Conservation (phyloP, 2,888 invertebrate species). For the Exocentrus adspersus region DNA sequence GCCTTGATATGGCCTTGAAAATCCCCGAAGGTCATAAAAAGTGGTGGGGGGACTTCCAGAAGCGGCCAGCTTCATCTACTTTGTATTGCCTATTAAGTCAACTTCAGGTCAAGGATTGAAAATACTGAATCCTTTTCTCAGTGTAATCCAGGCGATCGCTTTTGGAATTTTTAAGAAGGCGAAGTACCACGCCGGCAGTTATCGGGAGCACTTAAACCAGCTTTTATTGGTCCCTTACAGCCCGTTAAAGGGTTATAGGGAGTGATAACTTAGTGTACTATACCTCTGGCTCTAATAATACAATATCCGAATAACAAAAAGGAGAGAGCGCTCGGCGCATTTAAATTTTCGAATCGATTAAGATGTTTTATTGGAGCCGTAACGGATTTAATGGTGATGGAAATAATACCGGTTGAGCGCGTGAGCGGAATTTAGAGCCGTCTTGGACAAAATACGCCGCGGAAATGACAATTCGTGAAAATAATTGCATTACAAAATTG, state of each 20-base stretch:
- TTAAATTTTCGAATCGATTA: slow-evolving; percentile 44
- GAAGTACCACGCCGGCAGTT: slow-evolving; percentile 54
- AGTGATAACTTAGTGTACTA: slow-evolving; percentile 62
- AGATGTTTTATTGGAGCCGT: slow-evolving; percentile 44
- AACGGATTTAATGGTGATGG: slow-evolving; percentile 44
- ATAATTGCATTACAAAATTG: no score
- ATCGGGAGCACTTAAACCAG: slow-evolving; percentile 63
- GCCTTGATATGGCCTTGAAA: no score
- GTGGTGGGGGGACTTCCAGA: no score
- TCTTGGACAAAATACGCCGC: background rate
- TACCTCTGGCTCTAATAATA: slow-evolving; percentile 53
- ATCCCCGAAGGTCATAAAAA: no score
- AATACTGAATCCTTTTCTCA: background rate
- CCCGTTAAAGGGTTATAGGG: slow-evolving; percentile 64
- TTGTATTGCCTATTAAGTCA: no score
- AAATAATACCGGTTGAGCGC: slow-evolving; percentile 36
- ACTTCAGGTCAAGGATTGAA: no score
- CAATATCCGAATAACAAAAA: slow-evolving; percentile 48
- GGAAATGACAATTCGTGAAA: background rate
- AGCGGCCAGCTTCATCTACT: no score
- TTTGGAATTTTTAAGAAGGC: background rate
- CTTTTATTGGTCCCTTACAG: slow-evolving; percentile 65
- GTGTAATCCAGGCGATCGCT: background rate
- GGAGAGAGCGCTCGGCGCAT: slow-evolving; percentile 32
- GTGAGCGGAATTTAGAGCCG: slow-evolving; percentile 34